Evolutionary conservation across 2,797 vertebrate genomes (phyloP), one percentile per base, ranked within the genome.

Genomic region (Pseudomugil gertrudae): DNA sequence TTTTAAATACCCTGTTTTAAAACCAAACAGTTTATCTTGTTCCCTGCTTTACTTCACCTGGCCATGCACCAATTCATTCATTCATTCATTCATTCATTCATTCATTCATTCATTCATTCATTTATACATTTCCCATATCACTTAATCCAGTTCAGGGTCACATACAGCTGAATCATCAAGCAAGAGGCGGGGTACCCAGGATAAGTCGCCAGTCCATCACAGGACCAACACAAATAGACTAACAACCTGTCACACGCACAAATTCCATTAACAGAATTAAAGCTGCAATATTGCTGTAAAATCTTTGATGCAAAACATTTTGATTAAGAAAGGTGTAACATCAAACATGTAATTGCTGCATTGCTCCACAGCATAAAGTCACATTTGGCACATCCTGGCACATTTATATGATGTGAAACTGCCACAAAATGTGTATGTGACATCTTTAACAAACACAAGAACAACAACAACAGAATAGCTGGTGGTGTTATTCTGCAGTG

Each of bases 1-100:
- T 38, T 26, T 69, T n/a, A 30, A 17, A 30, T 3, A 30, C 24
- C 14, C 54, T 36, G 23, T 66, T 79, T 69, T 64, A 51, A 68
- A 69, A 59, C 52, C 36, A 50, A 50, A 26, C 10, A 15, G 27
- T 80, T 55, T 26, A 45, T 68, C 35, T 55, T 59, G 11, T 23
- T 52, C 2, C 43, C 54, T 53, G 23, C 1, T 38, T 45, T 21
- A 48, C 24, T 69, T 23, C 38, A 27, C 30, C 38, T 54, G n/a
- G n/a, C n/a, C n/a, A n/a, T n/a, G n/a, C n/a, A n/a, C n/a, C n/a
- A n/a, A n/a, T n/a, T n/a, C n/a, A n/a, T n/a, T n/a, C n/a, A n/a
- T n/a, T n/a, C n/a, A n/a, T n/a, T n/a, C n/a, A n/a, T n/a, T n/a
- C n/a, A n/a, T n/a, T n/a, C n/a, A n/a, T n/a, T n/a, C n/a, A n/a